Evolutionary conservation across 1,140 invertebrate genomes (phyloP), one percentile per base, ranked within the genome.

Genomic region (Sycophaga agraensis): DNA sequence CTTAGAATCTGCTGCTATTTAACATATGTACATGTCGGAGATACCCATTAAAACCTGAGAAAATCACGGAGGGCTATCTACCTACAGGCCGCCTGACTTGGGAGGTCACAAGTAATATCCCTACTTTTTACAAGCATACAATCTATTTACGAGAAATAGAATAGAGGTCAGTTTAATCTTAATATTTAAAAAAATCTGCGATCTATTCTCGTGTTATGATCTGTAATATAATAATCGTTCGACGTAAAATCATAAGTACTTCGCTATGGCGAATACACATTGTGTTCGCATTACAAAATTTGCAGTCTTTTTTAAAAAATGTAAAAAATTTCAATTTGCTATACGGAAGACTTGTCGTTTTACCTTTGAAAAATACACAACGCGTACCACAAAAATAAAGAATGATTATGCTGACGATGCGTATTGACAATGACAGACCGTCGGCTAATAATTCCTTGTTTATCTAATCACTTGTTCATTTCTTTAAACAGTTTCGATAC

Each of bases 291-390:
- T 56, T 55, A 62, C 46, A 62, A 62, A 62, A 62, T 21, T 62
- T 49, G 50, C 59, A 60, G 59, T 60, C 59, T 60, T 59, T 50
- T 58, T 43, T 9, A 62, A 60, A 60, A 60, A 46, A 31, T 37
- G 17, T 48, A 55, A 62, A 62, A 62, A 49, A 55, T 34, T 40
- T 53, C 22, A 56, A 56, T 54, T 55, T 50, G 31, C 34, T 56
- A 42, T 62, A 43, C 51, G 60, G 60, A 62, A 62, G 60, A 62
- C 60, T 40, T 34, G 40, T 46, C 31, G 5, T 39, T 48, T 55
- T 49, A 48, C 43, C 31, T 39, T 48, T 42, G 43, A 55, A 61
- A 61, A 60, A 60, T 45, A 53, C n/a, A 26, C 40, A 60, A 46
- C 28, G 22, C 43, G 12, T 55, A 48, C 40, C 14, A 60, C 7